Evolutionary conservation across 2,888 invertebrate species (phyloP), one percentile per base, ranked within the genome.

Genomic region (Apantesis nais): DNA sequence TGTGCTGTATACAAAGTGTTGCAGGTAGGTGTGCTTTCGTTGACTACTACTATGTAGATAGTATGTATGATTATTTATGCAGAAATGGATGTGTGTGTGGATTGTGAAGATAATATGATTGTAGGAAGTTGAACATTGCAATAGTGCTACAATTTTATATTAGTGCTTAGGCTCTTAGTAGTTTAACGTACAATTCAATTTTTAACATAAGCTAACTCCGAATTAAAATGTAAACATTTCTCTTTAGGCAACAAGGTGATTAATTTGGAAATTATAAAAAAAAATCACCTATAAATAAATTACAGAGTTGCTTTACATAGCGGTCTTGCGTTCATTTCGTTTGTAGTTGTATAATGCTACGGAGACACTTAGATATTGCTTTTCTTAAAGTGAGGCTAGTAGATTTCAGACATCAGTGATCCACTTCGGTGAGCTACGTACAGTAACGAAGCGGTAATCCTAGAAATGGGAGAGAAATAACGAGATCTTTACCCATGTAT

Each of bases 391-490:
- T 25, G 12, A 55, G 3, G 52, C 11, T 0, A 14, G 12, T 55
- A 55, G 55, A 55, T 25, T 39, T 63, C 9, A 41, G 0, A 31
- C 7, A 31, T 19, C 41, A 34, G 19, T 9, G 14, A 37, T 34
- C n/a, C 22, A 22, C n/a, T 63, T 37, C 22, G 31, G 52, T 68
- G 9, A 60, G 48, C n/a, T 48, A 22, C 37, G 14, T 12, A n/a
- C 48, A 16, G 63, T 58, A 34, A n/a, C 12, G 37, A 63, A 64
- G 48, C 58, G 7, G 12, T 58, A 58, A 44, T 39, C 55, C 55
- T 66, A 25, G n/a, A 48, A 58, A 63, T 25, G 34, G 9, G n/a
- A 52, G 44, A 63, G 55, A 31, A 72, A 65, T 71, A 61, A 67
- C 67, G 63, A 39, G 67, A 64, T 41, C 37, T 61, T 31, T 61